Evolutionary conservation across 1,140 invertebrate species (phyloP), one percentile per base, ranked within the genome.

Genomic region (Spodoptera litura): DNA sequence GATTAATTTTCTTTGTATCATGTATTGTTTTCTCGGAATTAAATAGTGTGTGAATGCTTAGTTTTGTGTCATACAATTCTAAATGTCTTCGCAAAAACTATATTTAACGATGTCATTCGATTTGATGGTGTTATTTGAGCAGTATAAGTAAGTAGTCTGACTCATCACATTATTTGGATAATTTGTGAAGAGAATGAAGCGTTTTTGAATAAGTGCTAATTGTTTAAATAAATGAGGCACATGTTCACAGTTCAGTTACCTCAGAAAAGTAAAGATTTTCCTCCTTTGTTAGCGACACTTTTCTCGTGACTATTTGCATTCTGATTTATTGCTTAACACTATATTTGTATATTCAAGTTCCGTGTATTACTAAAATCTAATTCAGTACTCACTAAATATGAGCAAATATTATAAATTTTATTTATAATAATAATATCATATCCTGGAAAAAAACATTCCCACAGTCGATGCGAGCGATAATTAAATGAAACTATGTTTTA

Each of bases 261-360:
- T 12, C 64, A n/a, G 11, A 13, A 49, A 53, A 8, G 25, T 27
- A 8, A 66, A 66, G 62, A 13, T 70, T 70, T 70, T 53, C 66
- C 51, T 70, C 8, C 66, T 31, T 27, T 6, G 27, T 52, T 70
- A 70, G n/a, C 49, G 25, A 53, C 44, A 52, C 0, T 52, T 51
- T 70, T 31, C 66, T 68, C 64, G 64, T 53, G 49, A 70, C 49
- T 70, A 6, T 70, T 70, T 70, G 49, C 66, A 31, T 70, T 31
- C 31, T 31, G 49, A 52, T 66, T 70, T 52, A 52, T 53, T 52
- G 5, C 44, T 52, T 10, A 11, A 51, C 12, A 8, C 61, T 49
- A 44, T 49, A 66, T 66, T 66, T 66, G 38, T 66, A 20, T 12
- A 49, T 20, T 13, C 4, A 49, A 20, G 15, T 66, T 49, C 38